Base-by-base conservation (phyloP, 2,888 invertebrate genomes). In the Candidula unifasciata region DNA sequence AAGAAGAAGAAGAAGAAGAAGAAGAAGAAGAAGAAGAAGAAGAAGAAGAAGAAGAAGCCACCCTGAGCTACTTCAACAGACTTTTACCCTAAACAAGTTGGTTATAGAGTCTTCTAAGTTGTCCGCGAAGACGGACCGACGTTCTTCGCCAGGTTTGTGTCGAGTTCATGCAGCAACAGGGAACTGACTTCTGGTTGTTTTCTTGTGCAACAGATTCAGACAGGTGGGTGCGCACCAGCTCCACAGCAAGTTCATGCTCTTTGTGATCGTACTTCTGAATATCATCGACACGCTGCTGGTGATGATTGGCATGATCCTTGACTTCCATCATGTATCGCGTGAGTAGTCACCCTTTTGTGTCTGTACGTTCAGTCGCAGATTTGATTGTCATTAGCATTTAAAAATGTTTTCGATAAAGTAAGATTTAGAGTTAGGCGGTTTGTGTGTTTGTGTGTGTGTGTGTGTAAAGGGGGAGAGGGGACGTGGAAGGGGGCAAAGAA, bases 221-320 rank as follows among this genome's bases (percentile, higher is more conserved):
- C 85, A 66, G 27, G 66, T 57, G 8, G 82, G 86, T 13, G 84
- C 86, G n/a, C 85, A 87, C 30, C n/a, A 86, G 3, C 82, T 88
- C 1, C 88, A 88, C 82, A 82, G 80, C 77, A 88, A 88, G 66
- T 64, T 44, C 18, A 76, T 86, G 33, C 84, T 88, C 18, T 69
- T 86, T 13, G 54, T 85, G 37, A 85, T 87, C 52, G 85, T 87
- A 24, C 27, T 86, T n/a, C 86, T 88, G 64, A 87, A 87, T 80
- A 81, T 88, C 73, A 78, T 88, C 71, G 88, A 88, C 85, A 86
- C 86, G 30, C 64, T 87, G 33, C 79, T 88, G 78, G 87, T 88
- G 21, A 84, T 88, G 68, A 86, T 81, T 3, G 88, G 86, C 64
- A 82, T 88, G 27, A 86, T 86, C 27, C 60, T 87, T 18, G 88